Evolutionary conservation across 2,113 vertebrate genomes (phyloP).

Genomic region (Promerops cafer): DNA sequence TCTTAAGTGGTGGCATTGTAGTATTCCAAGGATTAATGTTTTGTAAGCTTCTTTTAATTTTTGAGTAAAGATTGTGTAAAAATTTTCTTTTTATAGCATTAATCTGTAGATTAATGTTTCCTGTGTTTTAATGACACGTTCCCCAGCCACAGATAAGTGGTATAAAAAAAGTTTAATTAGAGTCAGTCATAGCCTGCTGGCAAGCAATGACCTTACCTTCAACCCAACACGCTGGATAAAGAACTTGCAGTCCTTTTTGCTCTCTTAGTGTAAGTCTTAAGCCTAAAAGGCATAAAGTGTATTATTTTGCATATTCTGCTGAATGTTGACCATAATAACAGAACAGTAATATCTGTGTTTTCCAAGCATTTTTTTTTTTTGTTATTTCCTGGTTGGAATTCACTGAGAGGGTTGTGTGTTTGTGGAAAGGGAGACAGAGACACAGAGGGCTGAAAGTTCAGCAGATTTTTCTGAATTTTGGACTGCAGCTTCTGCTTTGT

Average conservation of each 20-base stretch:
- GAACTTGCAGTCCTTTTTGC: background rate
- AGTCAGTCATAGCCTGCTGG: conserved; percentile 59
- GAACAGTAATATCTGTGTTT: background rate
- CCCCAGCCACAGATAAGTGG: conserved; percentile 47
- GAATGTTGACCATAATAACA: background rate
- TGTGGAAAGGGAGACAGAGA: background rate
- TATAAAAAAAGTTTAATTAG: conserved; percentile 67
- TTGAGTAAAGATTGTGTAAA: conserved; percentile 47
- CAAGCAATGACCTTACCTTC: conserved; percentile 68
- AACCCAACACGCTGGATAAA: conserved; percentile 9
- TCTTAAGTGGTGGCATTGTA: background rate
- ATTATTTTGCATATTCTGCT: background rate
- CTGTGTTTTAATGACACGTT: conserved; percentile 59
- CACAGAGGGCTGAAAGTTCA: background rate
- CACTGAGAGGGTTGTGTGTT: background rate
- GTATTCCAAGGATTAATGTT: conserved; percentile 46
- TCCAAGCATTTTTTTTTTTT: background rate
- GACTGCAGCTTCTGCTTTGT: background rate
- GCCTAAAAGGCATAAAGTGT: background rate
- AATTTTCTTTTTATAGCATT: conserved; percentile 50
- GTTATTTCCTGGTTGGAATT: background rate
- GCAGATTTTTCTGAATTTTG: background rate
- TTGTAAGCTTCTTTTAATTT: conserved; percentile 45
- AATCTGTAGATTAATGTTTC: conserved; percentile 66
- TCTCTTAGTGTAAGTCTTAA: background rate